Percentiles rank a stretch among this genome's conserved stretches.
Conservation (phyloP, 2,113 vertebrate genomes). For the Capreolus pygargus region DNA sequence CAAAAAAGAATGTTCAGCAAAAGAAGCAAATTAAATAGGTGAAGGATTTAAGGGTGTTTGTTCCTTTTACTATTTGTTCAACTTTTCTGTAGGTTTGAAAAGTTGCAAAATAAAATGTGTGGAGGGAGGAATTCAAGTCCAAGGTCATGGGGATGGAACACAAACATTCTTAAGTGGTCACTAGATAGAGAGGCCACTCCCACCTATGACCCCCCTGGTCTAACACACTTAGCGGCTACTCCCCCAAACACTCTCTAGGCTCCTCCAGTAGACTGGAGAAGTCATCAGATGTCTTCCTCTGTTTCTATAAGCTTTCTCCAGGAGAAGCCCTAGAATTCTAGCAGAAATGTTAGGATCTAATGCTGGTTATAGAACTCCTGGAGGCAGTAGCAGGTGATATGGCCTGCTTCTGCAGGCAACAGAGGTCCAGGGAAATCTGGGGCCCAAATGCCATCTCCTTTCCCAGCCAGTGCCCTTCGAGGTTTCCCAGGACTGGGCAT, state of each 20-base stretch:
- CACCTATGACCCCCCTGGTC: neutral
- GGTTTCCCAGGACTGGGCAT: neutral
- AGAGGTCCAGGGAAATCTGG: neutral
- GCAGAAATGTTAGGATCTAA: neutral
- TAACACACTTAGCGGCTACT: neutral
- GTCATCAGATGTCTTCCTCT: neutral
- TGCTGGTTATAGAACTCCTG: neutral
- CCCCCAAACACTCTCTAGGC: neutral
- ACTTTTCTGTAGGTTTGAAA: neutral
- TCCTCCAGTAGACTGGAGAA: neutral
- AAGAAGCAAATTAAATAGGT: neutral
- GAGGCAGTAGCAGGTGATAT: fast-evolving
- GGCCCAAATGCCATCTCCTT: neutral
- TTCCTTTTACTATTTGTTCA: neutral
- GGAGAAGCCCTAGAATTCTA: neutral
- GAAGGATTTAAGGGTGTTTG: neutral
- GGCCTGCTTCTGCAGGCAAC: neutral
- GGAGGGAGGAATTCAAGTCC: neutral
- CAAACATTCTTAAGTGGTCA: neutral
- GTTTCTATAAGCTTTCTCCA: neutral
- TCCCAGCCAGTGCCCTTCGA: neutral
- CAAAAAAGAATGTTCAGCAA: neutral
- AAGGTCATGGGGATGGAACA: neutral
- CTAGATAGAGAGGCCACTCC: neutral
- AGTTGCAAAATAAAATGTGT: neutral